Base-by-base conservation (phyloP, 2,113 vertebrate species). In the Colinus virginianus region DNA sequence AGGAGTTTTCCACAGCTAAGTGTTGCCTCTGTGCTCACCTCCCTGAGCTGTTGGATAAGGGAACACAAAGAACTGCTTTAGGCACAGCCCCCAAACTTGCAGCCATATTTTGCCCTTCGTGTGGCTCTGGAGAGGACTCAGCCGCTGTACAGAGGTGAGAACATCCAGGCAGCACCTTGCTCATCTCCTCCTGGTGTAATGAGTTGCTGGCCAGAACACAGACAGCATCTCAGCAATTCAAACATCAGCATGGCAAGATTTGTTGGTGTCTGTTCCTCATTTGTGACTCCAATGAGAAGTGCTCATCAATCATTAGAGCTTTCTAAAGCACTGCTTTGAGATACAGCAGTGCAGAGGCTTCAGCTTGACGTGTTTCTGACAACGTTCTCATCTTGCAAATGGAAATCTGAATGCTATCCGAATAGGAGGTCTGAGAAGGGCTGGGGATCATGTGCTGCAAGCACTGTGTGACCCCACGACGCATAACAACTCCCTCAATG, bases 201-300 rank as follows among this genome's bases (percentile, higher is more conserved):
- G 92, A 90, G 91, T 81, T 86, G 85, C 96, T 94, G 93, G 92
- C 85, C 86, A 56, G 79, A 84, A 88, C 94, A 78, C 90, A 96
- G 88, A 95, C 61, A 78, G 74, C 11, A 0, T 21, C 93, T 91
- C 83, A n/a, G 88, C 36, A 88, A 48, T 70, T 86, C 88, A 63
- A 30, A 25, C 43, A 36, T 53, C 85, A 23, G 51, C 1, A 10
- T 32, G 79, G 83, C 56, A 1, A 80, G 93, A 91, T 88, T 78
- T 93, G 93, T 71, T 56, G 74, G 66, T 56, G 75, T 92, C 72
- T 78, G 46, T 17, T 94, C 85, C 88, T 93, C 88, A 78, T 90
- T 90, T 84, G 95, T 90, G 91, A 84, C 78, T 84, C 86, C 85
- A 88, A 36, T 1, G 36, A 88, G 83, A 67, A 94, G 84, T 3